These are phyloP conservation scores for Gyps fulvus DNA, from an alignment of 2,113 vertebrate species.

Conservation along the genomic window DNA sequence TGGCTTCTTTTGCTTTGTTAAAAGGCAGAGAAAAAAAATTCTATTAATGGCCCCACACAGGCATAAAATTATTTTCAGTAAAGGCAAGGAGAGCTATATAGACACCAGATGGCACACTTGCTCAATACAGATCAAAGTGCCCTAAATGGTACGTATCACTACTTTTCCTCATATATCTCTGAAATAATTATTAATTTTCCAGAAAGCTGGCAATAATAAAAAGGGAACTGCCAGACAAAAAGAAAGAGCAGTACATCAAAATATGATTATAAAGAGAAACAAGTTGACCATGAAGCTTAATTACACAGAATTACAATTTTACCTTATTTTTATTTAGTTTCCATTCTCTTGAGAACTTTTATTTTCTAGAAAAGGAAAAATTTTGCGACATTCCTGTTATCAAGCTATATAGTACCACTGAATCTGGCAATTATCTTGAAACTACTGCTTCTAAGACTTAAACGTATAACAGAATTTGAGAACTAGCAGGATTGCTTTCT, in stretches of 20 bases:
- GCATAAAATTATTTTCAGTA: not conserved
- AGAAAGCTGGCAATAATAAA: not conserved
- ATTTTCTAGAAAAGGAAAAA: not conserved
- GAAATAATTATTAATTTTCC: not conserved
- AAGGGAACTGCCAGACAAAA: not conserved
- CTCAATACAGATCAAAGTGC: not conserved
- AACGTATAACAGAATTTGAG: not conserved
- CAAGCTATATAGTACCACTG: not conserved
- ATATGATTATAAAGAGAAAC: not conserved
- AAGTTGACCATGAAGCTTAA: not conserved
- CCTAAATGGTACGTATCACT: not conserved
- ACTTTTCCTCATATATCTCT: not conserved
- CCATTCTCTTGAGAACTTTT: not conserved
- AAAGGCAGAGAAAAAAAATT: not conserved
- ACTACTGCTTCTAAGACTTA: not conserved
- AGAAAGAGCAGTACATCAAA: not conserved
- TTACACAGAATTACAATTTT: not conserved
- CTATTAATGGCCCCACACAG: not conserved
- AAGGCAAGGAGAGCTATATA: not conserved
- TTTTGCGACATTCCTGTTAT: not conserved
- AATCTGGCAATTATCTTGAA: not conserved
- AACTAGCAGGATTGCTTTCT: not conserved
- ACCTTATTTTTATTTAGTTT: not conserved
- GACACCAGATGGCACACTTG: constrained; percentile 46
- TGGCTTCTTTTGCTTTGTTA: not conserved